phyloP scores from a whole-genome alignment of 2,113 vertebrate genomes.

The Hippolais icterina region DNA sequence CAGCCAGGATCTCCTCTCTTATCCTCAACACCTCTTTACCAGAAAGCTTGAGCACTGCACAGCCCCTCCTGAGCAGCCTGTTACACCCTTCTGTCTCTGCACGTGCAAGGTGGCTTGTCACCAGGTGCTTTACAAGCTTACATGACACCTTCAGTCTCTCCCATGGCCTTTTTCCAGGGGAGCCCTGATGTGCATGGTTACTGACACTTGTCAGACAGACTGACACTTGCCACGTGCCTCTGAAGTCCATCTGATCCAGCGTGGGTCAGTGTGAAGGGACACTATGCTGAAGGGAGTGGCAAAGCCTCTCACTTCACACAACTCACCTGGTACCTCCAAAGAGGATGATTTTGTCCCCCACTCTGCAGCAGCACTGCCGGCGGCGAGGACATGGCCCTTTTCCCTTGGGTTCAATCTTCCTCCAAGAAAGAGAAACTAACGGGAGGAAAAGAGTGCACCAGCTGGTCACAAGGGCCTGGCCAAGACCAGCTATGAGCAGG shows the following conservation, averaged over 20 bases:
- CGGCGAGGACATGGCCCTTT: slow-evolving; percentile 94
- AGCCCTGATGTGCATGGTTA: background rate
- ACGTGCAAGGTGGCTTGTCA: background rate
- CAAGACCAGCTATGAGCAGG: background rate
- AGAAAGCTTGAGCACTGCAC: background rate
- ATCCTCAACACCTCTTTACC: background rate
- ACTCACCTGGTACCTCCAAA: slow-evolving; percentile 74
- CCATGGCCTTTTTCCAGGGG: background rate
- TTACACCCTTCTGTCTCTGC: background rate
- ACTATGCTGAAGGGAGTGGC: background rate
- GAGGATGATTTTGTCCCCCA: slow-evolving; percentile 94
- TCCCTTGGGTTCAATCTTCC: slow-evolving; percentile 91
- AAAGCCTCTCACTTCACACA: background rate
- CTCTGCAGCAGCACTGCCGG: slow-evolving; percentile 97
- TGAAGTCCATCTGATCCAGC: background rate
- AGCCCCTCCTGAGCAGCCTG: background rate
- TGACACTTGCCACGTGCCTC: background rate
- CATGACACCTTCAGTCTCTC: background rate
- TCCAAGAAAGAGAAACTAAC: slow-evolving; percentile 86
- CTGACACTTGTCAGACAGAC: background rate
- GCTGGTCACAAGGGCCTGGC: background rate
- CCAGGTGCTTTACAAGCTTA: background rate
- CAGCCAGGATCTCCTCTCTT: background rate
- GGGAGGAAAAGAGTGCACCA: background rate
- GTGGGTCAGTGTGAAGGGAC: fast-evolving